These are phyloP conservation scores for Valencia hispanica DNA, from an alignment of 2,797 vertebrate species.

Conservation along the genomic window DNA sequence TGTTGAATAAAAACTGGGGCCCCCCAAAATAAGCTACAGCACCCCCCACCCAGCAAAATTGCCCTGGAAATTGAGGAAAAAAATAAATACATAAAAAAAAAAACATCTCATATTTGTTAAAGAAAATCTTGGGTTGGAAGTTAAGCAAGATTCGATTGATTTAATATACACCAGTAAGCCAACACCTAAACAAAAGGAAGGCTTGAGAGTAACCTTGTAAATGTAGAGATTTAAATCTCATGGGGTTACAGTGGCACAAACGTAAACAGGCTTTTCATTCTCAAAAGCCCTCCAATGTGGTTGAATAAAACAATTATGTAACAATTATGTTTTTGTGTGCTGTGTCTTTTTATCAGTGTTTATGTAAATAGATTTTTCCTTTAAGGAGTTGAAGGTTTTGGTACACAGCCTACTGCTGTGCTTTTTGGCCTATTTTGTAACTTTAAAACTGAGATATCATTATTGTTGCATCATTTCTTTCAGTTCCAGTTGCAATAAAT, in stretches of 20 bases:
- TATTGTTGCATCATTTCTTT: conserved; percentile 9
- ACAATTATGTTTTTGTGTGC: background rate
- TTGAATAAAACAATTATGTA: too few relatives aligned
- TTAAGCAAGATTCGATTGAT: too few relatives aligned
- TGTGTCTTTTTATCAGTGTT: background rate
- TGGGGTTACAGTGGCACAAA: too few relatives aligned
- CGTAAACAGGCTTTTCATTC: too few relatives aligned
- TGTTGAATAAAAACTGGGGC: too few relatives aligned
- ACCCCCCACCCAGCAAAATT: too few relatives aligned
- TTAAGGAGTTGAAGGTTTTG: background rate
- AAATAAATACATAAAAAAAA: background rate
- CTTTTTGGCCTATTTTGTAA: background rate
- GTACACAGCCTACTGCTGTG: background rate
- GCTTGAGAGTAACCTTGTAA: too few relatives aligned
- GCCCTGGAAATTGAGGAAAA: too few relatives aligned
- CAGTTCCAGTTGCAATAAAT: conserved; percentile 34
- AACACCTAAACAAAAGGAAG: too few relatives aligned
- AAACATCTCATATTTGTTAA: background rate
- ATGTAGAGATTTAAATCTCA: too few relatives aligned
- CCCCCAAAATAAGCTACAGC: too few relatives aligned
- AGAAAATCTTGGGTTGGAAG: background rate
- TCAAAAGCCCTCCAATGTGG: too few relatives aligned
- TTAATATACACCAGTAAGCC: background rate
- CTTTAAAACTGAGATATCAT: conserved; percentile 3
- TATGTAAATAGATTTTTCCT: background rate